Evolutionary conservation across 2,797 vertebrate species (phyloP).

Genomic region (Sebastes nivosus): DNA sequence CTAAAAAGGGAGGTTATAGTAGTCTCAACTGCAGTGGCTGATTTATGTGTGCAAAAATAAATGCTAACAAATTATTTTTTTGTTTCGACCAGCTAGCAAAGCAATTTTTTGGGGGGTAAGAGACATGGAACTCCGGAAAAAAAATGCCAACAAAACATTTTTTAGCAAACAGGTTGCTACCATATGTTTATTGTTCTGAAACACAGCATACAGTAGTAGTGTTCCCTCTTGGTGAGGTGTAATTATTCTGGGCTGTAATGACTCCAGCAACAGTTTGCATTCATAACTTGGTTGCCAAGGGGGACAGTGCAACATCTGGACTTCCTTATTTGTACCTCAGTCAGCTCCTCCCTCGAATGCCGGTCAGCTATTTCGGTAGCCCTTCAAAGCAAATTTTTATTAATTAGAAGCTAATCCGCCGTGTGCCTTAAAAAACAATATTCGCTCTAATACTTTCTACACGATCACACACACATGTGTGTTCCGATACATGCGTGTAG

Average conservation of each 20-base stretch:
- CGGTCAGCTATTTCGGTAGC: conserved; percentile 48
- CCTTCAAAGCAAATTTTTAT: conserved; percentile 42
- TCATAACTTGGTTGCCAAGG: conserved; percentile 14
- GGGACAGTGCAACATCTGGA: conserved; percentile 36
- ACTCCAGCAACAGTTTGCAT: conserved; percentile 32
- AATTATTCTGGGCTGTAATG: conserved; percentile 44
- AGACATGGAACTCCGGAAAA: not conserved
- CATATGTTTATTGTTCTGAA: conserved; percentile 8
- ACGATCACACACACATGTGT: not conserved
- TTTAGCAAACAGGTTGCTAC: not conserved
- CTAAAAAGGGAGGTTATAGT: not conserved
- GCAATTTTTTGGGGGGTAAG: not conserved
- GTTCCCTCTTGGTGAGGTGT: conserved; percentile 4
- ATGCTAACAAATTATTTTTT: not conserved
- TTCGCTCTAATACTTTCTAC: not conserved
- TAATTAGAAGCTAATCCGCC: conserved; percentile 42
- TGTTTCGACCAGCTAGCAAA: not conserved
- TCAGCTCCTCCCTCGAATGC: conserved; percentile 45
- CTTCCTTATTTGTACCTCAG: conserved; percentile 27
- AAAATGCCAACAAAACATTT: conserved; percentile 21
- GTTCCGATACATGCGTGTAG: not conserved
- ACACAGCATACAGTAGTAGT: not conserved
- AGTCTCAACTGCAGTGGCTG: not conserved
- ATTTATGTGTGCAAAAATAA: conserved; percentile 6
- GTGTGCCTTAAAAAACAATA: conserved; percentile 22